These are phyloP conservation scores for Eupsittula cactorum DNA, from an alignment of 2,113 vertebrate species.

Conservation along the genomic window DNA sequence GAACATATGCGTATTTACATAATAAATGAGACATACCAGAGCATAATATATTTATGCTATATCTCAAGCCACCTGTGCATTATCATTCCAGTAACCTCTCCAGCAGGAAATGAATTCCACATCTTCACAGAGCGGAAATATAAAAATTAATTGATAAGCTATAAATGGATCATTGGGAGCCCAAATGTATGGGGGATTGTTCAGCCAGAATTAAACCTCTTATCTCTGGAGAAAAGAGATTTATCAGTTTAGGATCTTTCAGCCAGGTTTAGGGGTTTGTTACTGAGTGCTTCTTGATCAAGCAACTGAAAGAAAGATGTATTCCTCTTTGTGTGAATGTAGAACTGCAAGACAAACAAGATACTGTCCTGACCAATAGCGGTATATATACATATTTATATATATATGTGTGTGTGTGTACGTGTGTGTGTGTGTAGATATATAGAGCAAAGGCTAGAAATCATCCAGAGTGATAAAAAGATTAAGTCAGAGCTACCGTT, in stretches of 20 bases:
- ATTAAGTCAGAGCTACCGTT: neutral
- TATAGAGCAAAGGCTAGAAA: neutral
- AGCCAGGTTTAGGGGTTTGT: neutral
- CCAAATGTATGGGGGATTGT: constrained; percentile 1
- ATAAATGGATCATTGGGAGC: constrained; percentile 35
- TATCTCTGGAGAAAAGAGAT: neutral
- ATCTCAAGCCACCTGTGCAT: constrained; percentile 51
- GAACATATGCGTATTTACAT: constrained; percentile 26
- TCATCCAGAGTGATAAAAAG: neutral
- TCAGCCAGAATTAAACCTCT: constrained; percentile 15
- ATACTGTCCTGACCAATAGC: neutral
- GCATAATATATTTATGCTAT: constrained; percentile 67
- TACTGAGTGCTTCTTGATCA: neutral
- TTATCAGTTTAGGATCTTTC: neutral
- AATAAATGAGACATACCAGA: constrained; percentile 62
- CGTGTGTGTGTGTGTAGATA: neutral
- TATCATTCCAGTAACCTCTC: constrained; percentile 56
- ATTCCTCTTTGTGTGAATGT: neutral
- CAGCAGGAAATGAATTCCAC: constrained; percentile 59
- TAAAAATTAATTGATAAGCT: constrained; percentile 54
- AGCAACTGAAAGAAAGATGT: neutral
- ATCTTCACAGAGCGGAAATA: constrained; percentile 24
- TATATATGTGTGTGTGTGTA: neutral
- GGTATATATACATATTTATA: neutral
- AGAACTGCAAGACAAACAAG: neutral